These are phyloP conservation scores for Callyntrura guangdongensis DNA, from an alignment of 2,888 invertebrate species.

Conservation along the genomic window DNA sequence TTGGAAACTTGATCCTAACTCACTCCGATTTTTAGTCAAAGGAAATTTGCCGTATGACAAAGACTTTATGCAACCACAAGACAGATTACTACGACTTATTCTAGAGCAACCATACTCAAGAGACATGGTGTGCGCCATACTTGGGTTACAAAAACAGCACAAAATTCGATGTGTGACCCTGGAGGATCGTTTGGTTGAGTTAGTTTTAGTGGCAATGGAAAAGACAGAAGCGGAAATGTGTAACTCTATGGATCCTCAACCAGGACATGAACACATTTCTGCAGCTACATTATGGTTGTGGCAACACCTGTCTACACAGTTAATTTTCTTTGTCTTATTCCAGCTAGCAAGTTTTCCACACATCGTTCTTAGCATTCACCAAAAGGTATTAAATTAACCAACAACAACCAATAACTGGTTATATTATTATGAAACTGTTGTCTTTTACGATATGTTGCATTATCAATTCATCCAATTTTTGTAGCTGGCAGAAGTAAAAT, in stretches of 20 bases:
- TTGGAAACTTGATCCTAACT: conserved; percentile 96
- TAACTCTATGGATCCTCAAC: conserved; percentile 86
- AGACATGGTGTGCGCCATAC: conserved; percentile 98
- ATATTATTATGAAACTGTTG: too few species aligned
- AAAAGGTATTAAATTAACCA: conserved; percentile 88
- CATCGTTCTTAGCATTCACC: conserved; percentile 95
- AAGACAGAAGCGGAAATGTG: conserved; percentile 90
- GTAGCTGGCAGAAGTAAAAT: conserved; percentile 91
- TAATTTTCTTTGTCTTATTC: conserved; percentile 97
- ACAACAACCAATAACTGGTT: too few species aligned
- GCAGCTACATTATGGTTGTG: conserved; percentile 93
- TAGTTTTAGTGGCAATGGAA: conserved; percentile 97
- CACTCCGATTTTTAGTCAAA: conserved; percentile 90
- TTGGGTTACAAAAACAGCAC: conserved; percentile 96
- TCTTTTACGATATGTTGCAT: too few species aligned
- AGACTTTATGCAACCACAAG: conserved; percentile 95
- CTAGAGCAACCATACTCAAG: conserved; percentile 97
- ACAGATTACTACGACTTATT: conserved; percentile 94
- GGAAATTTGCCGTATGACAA: conserved; percentile 95
- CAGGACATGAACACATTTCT: conserved; percentile 89
- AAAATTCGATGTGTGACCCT: conserved; percentile 95
- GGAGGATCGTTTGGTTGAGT: conserved; percentile 96
- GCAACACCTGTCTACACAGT: conserved; percentile 97
- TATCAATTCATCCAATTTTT: too few species aligned
- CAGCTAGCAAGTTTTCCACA: conserved; percentile 97